Evolutionary conservation across 2,797 vertebrate genomes (phyloP).

Genomic region (Myripristis jacobus): DNA sequence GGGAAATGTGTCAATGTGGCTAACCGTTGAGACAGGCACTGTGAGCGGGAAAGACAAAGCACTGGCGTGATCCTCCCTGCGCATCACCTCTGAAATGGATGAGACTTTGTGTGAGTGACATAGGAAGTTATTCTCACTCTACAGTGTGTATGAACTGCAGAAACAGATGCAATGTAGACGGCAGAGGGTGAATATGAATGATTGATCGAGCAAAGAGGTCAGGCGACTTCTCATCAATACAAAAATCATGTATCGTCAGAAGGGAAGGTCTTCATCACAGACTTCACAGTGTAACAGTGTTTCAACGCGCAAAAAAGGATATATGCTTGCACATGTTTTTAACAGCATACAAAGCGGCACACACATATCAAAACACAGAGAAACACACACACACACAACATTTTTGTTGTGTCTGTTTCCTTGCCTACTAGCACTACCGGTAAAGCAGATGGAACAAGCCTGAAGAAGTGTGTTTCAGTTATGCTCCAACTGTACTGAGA

Average conservation of each 20-base stretch:
- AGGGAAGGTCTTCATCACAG: conserved; percentile 29
- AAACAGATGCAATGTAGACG: conserved; percentile 26
- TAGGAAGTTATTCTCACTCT: conserved; percentile 55
- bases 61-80: conserved; percentile 44
- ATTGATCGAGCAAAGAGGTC: conserved; percentile 25
- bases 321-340: background rate
- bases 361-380: conserved; percentile 1
- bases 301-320: background rate
- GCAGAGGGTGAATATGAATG: conserved; percentile 11
- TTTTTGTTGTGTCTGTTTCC: conserved; percentile 69
- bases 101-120: conserved; percentile 61
- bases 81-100: conserved; percentile 58
- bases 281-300: conserved; percentile 8
- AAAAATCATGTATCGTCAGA: conserved; percentile 20
- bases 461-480: conserved; percentile 64
- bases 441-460: conserved; percentile 77
- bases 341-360: conserved; percentile 19
- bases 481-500: conserved; percentile 52
- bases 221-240: conserved; percentile 13
- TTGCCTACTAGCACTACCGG: conserved; percentile 52
- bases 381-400: conserved; percentile 8
- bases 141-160: conserved; percentile 36
- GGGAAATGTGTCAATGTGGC: conserved; percentile 57
- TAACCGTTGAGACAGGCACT: conserved; percentile 41
- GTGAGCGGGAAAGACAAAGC: conserved; percentile 56